Conservation (phyloP, 2,797 vertebrate species). For the Acipenser ruthenus region DNA sequence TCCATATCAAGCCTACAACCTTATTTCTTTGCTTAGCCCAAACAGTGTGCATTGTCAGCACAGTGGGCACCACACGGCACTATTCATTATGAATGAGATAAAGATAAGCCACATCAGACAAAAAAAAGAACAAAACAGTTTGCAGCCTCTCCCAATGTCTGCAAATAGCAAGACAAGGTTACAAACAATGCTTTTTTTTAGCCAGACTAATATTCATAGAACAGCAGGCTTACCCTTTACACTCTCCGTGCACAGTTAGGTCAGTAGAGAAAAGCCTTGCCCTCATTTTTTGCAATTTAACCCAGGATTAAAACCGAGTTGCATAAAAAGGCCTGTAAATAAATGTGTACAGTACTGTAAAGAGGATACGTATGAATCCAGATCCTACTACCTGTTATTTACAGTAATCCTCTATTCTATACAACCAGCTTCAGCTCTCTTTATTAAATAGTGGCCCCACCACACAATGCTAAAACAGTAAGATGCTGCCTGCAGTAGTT, state of each 20-base stretch:
- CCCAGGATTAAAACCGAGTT: neutral
- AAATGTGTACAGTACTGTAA: neutral
- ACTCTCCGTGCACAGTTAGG: constrained; percentile 21
- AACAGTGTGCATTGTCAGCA: neutral
- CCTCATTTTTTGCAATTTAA: too few relatives aligned
- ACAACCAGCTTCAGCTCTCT: too few relatives aligned
- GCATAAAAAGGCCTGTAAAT: neutral
- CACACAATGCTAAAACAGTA: too few relatives aligned
- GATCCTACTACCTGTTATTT: too few relatives aligned
- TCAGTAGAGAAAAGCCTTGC: constrained; percentile 24
- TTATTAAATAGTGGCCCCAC: too few relatives aligned
- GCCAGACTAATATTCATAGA: constrained; percentile 12
- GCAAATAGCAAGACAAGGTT: neutral
- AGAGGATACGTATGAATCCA: too few relatives aligned
- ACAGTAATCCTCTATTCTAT: too few relatives aligned
- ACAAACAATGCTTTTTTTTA: neutral
- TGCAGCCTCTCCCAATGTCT: too few relatives aligned
- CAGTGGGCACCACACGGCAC: constrained; percentile 11
- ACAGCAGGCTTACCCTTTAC: constrained; percentile 22
- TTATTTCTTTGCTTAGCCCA: constrained; percentile 3
- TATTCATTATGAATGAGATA: constrained; percentile 23
- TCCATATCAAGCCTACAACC: constrained; percentile 3
- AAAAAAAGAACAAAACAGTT: constrained; percentile 10
- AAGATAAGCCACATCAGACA: neutral
- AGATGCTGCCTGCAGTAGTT: too few relatives aligned